Base-by-base conservation (phyloP, 2,113 vertebrate genomes). In the Stictonetta naevosa region DNA sequence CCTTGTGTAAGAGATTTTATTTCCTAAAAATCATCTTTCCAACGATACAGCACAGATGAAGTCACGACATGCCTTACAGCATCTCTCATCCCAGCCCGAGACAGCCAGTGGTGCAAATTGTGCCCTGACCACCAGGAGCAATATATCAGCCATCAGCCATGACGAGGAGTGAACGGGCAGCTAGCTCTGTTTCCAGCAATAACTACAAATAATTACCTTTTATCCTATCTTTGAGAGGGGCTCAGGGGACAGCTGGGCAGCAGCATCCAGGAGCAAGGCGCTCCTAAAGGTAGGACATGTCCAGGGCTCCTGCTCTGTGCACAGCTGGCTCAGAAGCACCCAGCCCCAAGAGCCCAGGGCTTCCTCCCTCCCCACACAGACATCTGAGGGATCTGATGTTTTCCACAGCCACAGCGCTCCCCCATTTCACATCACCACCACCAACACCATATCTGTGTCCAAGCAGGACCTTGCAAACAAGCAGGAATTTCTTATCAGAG, bases 281-380 rank as follows among this genome's bases (percentile, higher is more conserved):
- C 16, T 31, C 28, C 53, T 17, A 56, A 58, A 0, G 1, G 34
- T 9, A 33, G 13, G 69, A 22, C 19, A 8, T 1, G 6, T 29
- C 60, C 69, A 58, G 8, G 2, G 4, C 13, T 40, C 2, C 38
- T 38, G 62, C 6, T 34, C 33, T 58, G 74, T 48, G 59, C 34
- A n/a, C 3, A 4, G 7, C n/a, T 22, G 29, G 29, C 56, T 78
- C 44, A 48, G 66, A 38, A 88, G 50, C 1, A 22, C 13, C 29
- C 52, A 52, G 4, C 58, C 7, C 4, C 48, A 75, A 71, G 0
- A 7, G 7, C 63, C 59, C 59, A 33, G 53, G 23, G 36, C 53
- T 44, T 7, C 5, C 33, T 68, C 33, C 31, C 31, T 2, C 19
- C 10, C 3, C 60, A 18, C 42, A 69, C 36, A 64, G 40, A 64